These are phyloP conservation scores for Campoplex capitator DNA, from an alignment of 2,888 invertebrate genomes.

Conservation along the genomic window DNA sequence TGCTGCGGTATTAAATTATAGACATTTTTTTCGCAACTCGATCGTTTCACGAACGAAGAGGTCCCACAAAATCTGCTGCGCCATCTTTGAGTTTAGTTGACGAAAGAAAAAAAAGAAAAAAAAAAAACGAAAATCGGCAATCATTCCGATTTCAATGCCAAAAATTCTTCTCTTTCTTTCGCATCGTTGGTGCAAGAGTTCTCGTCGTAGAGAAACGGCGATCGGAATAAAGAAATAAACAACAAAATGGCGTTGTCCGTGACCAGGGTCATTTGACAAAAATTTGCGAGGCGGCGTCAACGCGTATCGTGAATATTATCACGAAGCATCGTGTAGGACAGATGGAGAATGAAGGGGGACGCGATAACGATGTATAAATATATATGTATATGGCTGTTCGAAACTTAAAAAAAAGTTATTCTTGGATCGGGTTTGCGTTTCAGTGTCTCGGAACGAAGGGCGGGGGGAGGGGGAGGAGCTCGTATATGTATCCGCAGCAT, in stretches of 20 bases:
- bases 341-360: slow-evolving; percentile 7
- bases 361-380: slow-evolving; percentile 31
- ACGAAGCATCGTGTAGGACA: not conserved
- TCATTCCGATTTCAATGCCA: not conserved
- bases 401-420: slow-evolving; percentile 65
- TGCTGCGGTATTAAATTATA: not conserved
- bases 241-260: slow-evolving; percentile 11
- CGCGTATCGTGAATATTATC: slow-evolving; percentile 12
- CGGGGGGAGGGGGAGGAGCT: slow-evolving; percentile 19
- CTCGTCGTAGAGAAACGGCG: not conserved
- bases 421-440: slow-evolving; percentile 58
- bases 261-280: slow-evolving; percentile 47
- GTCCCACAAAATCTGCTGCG: too few relatives aligned
- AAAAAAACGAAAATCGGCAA: not conserved
- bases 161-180: slow-evolving; percentile 9
- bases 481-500: slow-evolving; percentile 6
- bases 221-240: not conserved
- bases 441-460: slow-evolving; percentile 7
- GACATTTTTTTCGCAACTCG: not conserved
- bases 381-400: slow-evolving; percentile 44
- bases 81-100: too few relatives aligned
- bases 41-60: not conserved
- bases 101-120: too few relatives aligned
- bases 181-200: not conserved
- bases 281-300: slow-evolving; percentile 33